These are phyloP conservation scores for Coenonympha glycerion DNA, from an alignment of 2,888 invertebrate species.

Conservation along the genomic window DNA sequence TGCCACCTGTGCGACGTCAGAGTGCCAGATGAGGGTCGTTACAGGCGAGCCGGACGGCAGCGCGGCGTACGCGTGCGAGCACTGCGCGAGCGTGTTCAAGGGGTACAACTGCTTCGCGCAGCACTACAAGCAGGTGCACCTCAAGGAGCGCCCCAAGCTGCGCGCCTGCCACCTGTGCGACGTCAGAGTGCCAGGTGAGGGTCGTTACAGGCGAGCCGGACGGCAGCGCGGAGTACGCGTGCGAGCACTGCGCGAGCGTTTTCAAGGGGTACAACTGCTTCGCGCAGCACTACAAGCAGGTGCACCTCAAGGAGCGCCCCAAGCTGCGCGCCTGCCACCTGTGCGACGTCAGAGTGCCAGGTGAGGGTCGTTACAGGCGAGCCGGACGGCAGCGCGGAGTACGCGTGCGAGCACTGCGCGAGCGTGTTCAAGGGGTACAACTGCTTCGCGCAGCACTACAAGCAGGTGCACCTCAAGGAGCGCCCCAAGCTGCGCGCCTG, in stretches of 20 bases:
- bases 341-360: slow-evolving; percentile 41
- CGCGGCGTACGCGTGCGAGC: slow-evolving; percentile 34
- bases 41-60: slow-evolving; percentile 21
- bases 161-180: slow-evolving; percentile 46
- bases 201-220: slow-evolving; percentile 16
- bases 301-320: slow-evolving; percentile 43
- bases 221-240: slow-evolving; percentile 29
- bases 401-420: slow-evolving; percentile 39
- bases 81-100: slow-evolving; percentile 36
- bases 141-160: slow-evolving; percentile 38
- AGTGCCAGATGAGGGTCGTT: no score
- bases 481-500: slow-evolving; percentile 41
- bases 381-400: slow-evolving; percentile 21
- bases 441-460: slow-evolving; percentile 43
- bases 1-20: no score
- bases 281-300: slow-evolving; percentile 44
- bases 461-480: slow-evolving; percentile 43
- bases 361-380: neutral
- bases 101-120: slow-evolving; percentile 41
- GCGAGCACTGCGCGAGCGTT: slow-evolving; percentile 36
- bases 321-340: slow-evolving; percentile 41
- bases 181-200: slow-evolving; percentile 22
- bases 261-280: slow-evolving; percentile 40
- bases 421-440: slow-evolving; percentile 38
- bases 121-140: slow-evolving; percentile 45